Evolutionary conservation across 2,797 vertebrate genomes (phyloP), one percentile per base, ranked within the genome.

Genomic region (Phalanger gymnotis): DNA sequence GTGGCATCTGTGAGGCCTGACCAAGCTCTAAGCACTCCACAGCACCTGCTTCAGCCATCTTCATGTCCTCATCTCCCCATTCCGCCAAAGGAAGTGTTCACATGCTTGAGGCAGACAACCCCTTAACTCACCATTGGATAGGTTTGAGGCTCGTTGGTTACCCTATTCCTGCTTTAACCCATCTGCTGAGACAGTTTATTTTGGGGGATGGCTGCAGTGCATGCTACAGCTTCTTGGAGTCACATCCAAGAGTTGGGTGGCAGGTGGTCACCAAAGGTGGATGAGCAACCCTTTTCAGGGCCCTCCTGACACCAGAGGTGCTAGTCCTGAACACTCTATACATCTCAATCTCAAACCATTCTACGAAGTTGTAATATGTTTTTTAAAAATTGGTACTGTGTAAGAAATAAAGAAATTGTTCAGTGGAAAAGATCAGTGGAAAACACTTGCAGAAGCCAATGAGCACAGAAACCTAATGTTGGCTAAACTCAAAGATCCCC

Each of bases 341-440:
- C 16, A 89, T 53, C 92, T 3, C 53, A 54, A 57, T 58, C 95
- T 94, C 90, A 90, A 92, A 94, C 92, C 40, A 81, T 92, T 81
- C 40, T 95, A 40, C 57, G 92, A 95, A 94, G 53, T 9, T 87
- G 66, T 54, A 93, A 30, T 92, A 92, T 31, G 3, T 1, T 58
- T n/a, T n/a, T n/a, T n/a, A n/a, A n/a, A n/a, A n/a, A n/a, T 51
- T 47, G 54, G 51, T 7, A 51, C 3, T 6, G 31, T 2, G 58
- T 54, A 93, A 93, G 94, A 94, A 53, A 90, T 7, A 66, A 30
- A 53, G 4, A 6, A 28, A 34, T 53, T 94, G 56, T 90, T 47
- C 54, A 73, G 19, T 61, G 52, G 51, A 31, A 12, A 73, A 96
- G 53, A 92, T 56, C 55, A 87, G 90, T 11, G 31, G 9, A 30